Base-by-base conservation (phyloP, 2,888 invertebrate species). In the Eupithecia subumbrata region DNA sequence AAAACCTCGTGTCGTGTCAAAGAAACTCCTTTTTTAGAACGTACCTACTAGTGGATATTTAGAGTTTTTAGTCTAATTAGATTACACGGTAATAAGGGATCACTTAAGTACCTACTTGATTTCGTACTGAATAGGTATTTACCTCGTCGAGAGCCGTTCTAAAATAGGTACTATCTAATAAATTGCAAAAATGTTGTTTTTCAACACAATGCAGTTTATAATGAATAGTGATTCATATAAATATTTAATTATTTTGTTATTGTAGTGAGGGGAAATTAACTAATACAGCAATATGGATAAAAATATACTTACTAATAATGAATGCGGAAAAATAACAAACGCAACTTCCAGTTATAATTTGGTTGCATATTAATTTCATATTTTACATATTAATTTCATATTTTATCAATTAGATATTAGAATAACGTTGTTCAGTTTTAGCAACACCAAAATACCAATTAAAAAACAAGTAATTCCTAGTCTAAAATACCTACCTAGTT, bases 381-480 rank as follows among this genome's bases (percentile, higher is more conserved):
- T 48, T n/a, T 37, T 48, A 48, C 18, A 3, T 7, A 45, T 45
- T 5, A 43, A 43, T 9, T 43, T 43, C 12, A 45, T 45, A 45
- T 48, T n/a, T 37, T 18, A n/a, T 1, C 48, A 48, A 48, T 7
- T 48, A 8, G n/a, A 8, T 48, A 18, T 48, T n/a, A n/a, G 11
- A 56, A 22, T 22, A 12, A 22, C 22, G 1, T 9, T 12, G 22
- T 56, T 22, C 5, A 12, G 11, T 56, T 56, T 56, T 22, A 11
- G 22, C 22, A 12, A 22, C 4, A 56, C 56, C 11, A 22, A 76
- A 81, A 81, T 80, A 78, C 79, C 76, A 82, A 82, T 82, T 77
- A 76, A 30, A 40, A 68, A 71, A 75, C 72, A 72, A 79, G 12
- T 25, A 11, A 11, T 22, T 56, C 78, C 78, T 81, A 77, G 74